phyloP scores from a whole-genome alignment of 1,140 invertebrate species.

The Drosophila albomicans region DNA sequence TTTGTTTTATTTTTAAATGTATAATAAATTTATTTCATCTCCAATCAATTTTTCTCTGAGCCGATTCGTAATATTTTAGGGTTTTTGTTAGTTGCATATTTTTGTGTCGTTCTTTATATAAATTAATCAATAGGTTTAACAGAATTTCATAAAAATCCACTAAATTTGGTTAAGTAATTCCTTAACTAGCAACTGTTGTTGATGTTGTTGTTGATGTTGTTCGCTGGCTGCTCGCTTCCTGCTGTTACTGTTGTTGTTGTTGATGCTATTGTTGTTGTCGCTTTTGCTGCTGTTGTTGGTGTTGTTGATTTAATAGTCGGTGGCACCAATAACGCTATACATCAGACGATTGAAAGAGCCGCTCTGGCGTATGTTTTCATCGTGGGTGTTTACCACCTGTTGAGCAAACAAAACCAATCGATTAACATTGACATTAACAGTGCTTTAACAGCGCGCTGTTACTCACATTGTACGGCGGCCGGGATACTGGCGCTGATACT shows the following conservation, averaged over 20 bases:
- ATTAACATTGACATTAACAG: constrained; percentile 31
- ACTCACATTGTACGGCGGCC: constrained; percentile 84
- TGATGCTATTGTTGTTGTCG: constrained; percentile 36
- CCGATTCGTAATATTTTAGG: constrained; percentile 70
- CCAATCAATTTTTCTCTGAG: constrained; percentile 56
- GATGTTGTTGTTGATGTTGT: constrained; percentile 33
- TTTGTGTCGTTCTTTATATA: constrained; percentile 53
- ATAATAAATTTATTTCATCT: constrained; percentile 71
- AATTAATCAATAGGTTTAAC: constrained; percentile 79
- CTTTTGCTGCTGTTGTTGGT: constrained; percentile 29
- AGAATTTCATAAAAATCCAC: constrained; percentile 81
- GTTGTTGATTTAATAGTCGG: constrained; percentile 87
- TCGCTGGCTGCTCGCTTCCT: constrained; percentile 29
- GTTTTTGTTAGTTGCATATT: constrained; percentile 57
- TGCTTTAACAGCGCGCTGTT: background rate
- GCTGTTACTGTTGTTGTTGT: constrained; percentile 52
- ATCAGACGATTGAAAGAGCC: constrained; percentile 96
- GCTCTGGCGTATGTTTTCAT: constrained; percentile 95
- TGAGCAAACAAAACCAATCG: constrained; percentile 9
- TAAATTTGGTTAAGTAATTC: constrained; percentile 72
- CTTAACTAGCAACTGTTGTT: constrained; percentile 60
- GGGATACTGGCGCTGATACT: constrained; percentile 82
- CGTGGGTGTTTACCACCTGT: constrained; percentile 85
- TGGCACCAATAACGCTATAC: constrained; percentile 93
- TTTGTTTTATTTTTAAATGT: constrained; percentile 29